These are phyloP conservation scores for Glossophaga mutica DNA, from an alignment of 2,797 vertebrate genomes.

Conservation along the genomic window DNA sequence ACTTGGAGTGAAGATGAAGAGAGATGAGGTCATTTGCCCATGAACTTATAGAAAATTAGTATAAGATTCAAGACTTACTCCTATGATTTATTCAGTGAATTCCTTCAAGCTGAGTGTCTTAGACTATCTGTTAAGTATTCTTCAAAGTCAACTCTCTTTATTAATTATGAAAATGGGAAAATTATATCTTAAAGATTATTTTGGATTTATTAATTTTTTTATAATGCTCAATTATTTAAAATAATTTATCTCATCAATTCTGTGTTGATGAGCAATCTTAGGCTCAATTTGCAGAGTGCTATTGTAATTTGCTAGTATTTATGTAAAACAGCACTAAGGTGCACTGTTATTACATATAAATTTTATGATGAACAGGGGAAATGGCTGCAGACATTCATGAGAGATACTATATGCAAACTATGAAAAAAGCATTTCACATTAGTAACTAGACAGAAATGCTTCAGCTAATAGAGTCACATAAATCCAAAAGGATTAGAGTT, in stretches of 20 bases:
- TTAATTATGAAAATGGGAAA: neutral
- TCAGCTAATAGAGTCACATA: slow-evolving; percentile 46
- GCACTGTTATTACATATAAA: neutral
- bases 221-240: slow-evolving; percentile 30
- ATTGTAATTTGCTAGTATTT: neutral
- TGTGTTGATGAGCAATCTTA: neutral
- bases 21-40: neutral
- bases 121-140: neutral
- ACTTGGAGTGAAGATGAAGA: neutral
- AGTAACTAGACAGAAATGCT: slow-evolving; percentile 42
- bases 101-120: neutral
- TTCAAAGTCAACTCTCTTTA: slow-evolving; percentile 46
- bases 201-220: slow-evolving; percentile 30
- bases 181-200: neutral
- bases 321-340: neutral
- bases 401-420: neutral
- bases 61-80: neutral
- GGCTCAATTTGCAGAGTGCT: neutral
- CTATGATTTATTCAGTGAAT: neutral
- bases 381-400: neutral
- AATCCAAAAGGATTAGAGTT: slow-evolving; percentile 50
- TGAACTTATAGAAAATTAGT: neutral
- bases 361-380: slow-evolving; percentile 22
- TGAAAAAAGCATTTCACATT: slow-evolving; percentile 27
- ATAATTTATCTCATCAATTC: slow-evolving; percentile 37